phyloP scores from a whole-genome alignment of 2,888 invertebrate genomes.

The Mythimna impura region DNA sequence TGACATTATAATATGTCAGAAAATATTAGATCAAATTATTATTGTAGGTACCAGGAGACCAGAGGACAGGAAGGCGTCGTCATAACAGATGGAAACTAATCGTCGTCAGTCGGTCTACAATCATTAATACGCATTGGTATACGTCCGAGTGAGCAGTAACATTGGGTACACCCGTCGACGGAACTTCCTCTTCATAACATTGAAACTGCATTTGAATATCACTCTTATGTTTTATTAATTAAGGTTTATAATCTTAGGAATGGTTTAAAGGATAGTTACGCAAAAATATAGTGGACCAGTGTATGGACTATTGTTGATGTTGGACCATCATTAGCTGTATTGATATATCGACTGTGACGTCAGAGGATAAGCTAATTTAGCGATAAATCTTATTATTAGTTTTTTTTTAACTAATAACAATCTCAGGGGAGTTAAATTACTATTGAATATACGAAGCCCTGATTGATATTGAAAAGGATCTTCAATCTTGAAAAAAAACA shows the following conservation, averaged over 20 bases:
- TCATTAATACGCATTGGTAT: slow-evolving; percentile 87
- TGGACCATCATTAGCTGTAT: slow-evolving; percentile 82
- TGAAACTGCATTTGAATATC: slow-evolving; percentile 12
- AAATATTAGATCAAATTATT: slow-evolving; percentile 60
- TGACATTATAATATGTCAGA: slow-evolving; percentile 33
- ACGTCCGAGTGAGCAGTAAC: slow-evolving; percentile 83
- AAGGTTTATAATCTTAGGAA: not conserved
- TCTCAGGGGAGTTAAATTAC: slow-evolving; percentile 24
- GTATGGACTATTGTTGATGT: slow-evolving; percentile 74
- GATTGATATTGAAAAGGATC: not conserved
- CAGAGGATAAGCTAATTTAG: slow-evolving; percentile 69
- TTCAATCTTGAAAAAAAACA: not conserved
- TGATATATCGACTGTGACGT: slow-evolving; percentile 81
- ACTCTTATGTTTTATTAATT: rapidly evolving
- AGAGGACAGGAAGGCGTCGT: slow-evolving; percentile 73
- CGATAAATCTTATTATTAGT: slow-evolving; percentile 58
- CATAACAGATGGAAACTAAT: slow-evolving; percentile 86
- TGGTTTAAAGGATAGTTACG: not conserved
- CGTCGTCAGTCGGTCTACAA: slow-evolving; percentile 77
- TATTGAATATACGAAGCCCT: not conserved
- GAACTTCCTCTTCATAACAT: slow-evolving; percentile 38
- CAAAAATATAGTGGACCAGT: slow-evolving; percentile 54
- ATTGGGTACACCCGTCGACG: slow-evolving; percentile 66
- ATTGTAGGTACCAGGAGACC: slow-evolving; percentile 54
- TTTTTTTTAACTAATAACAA: slow-evolving; percentile 29